Evolutionary conservation across 2,113 vertebrate genomes (phyloP), one percentile per base, ranked within the genome.

Genomic region (Rhadina sibilatrix): DNA sequence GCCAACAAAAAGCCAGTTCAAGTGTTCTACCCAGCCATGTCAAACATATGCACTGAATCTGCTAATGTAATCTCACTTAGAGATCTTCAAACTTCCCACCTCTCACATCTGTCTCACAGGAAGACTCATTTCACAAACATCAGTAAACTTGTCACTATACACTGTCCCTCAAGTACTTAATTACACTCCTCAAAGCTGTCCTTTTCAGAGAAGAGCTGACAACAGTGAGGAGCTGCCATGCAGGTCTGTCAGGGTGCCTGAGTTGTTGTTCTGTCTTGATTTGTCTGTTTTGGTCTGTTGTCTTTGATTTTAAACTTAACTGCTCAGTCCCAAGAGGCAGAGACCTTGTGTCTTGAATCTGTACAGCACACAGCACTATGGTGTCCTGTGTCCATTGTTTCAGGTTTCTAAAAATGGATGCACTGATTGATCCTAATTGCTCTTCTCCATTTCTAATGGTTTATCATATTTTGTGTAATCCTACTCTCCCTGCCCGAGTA

Each of bases 391-490:
- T 68, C 49, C 40, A 28, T 44, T 2, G 9, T 56, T 68, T 47
- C 66, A 79, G 31, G 64, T 87, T 96, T 88, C 94, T 83, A 85
- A 91, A 94, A 92, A 59, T 63, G 56, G 49, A 46, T 63, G 47
- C 42, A 56, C 60, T 31, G 25, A 91, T 78, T 65, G 74, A 82
- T 82, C 70, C 65, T 85, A 75, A 82, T 82, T 92, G 87, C 80
- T 83, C 56, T 74, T 94, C 80, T 95, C 93, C 28, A 35, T 74
- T 96, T 90, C 83, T 89, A 87, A 66, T 70, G 60, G 52, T 81
- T 92, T 89, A 87, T 91, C 83, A 15, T 81, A 84, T 81, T 91
- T 84, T 96, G 42, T 80, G 89, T 91, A 95, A 95, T 57, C 42
- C 42, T 89, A 93, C 38, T 86, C 77, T 64, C 56, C 25, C 18